Evolutionary conservation across 2,113 vertebrate species (phyloP), one percentile per base, ranked within the genome.

Genomic region (Hemicordylus capensis): DNA sequence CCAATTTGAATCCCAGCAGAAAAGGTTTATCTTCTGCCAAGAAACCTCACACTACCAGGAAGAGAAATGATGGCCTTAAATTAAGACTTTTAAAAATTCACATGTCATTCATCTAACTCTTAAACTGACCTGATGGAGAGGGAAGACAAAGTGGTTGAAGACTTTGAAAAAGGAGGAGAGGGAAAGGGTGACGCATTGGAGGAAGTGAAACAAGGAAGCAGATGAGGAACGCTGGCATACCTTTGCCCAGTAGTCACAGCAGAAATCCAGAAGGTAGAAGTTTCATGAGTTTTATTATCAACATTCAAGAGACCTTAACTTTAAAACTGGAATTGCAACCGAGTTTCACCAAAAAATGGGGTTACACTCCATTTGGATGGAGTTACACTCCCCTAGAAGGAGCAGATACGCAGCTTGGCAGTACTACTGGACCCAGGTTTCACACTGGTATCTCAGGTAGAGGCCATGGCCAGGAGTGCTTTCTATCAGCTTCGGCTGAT

Each of bases 21-120:
- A 88, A 1, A 74, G 31, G 51, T 74, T 88, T 6, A 54, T 77
- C 59, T 89, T 88, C 59, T 37, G 44, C 28, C 4, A 72, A 76
- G 88, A 92, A 92, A 84, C 69, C 67, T 89, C 88, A 88, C 37
- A 34, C 20, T 51, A 84, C 56, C 80, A 81, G 89, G 93, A 93
- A 89, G 67, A 94, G 80, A 91, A 89, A 85, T 26, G n/a, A 48
- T 4, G 46, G 46, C 20, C 26, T 20, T 14, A 48, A 51, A 76
- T 56, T 84, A 76, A 51, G n/a, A 46, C n/a, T 39, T 17, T 39
- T 12, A n/a, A 88, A 93, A 91, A 93, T 67, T 83, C 66, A 78
- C 19, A 89, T 64, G 83, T 90, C 46, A 89, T 5, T 56, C 28
- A 90, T 91, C 75, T 48, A 89, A 73, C 78, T 87, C 86, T 90